Evolutionary conservation across 1,140 invertebrate species (phyloP).

Genomic region (Drosophila pruinosa): DNA sequence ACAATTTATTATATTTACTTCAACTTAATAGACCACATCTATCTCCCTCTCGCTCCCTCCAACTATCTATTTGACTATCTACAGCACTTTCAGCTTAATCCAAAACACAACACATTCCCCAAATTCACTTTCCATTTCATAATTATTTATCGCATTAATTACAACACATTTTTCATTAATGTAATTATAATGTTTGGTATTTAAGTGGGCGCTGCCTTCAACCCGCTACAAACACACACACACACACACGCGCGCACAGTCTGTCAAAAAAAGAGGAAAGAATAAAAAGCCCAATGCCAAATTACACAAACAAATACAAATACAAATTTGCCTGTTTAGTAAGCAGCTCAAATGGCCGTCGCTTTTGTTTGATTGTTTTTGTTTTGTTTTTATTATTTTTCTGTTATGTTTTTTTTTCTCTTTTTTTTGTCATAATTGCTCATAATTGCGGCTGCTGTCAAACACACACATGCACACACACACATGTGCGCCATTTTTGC

Average conservation of each 20-base stretch:
- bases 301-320: not conserved
- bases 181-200: constrained; percentile 19
- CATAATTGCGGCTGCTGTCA: constrained; percentile 72
- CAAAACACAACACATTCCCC: not conserved
- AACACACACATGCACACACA: constrained; percentile 18
- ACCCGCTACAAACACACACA: not conserved
- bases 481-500: constrained; percentile 67
- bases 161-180: constrained; percentile 3
- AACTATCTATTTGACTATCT: not conserved
- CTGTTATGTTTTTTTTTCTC: constrained; percentile 21
- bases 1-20: not conserved
- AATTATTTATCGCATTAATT: constrained; percentile 1
- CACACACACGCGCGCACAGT: not conserved
- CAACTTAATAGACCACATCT: not conserved
- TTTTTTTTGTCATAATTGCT: constrained; percentile 65
- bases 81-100: not conserved
- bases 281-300: not conserved
- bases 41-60: not conserved
- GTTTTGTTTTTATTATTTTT: constrained; percentile 33
- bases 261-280: not conserved
- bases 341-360: constrained; percentile 37
- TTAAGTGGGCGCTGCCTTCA: constrained; percentile 1
- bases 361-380: constrained; percentile 46
- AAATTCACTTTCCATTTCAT: constrained; percentile 6
- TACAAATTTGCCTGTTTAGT: not conserved